Percentiles rank a stretch among this genome's conserved stretches.
These are phyloP conservation scores for Coluber constrictor DNA, from an alignment of 2,797 vertebrate species.

Conservation along the genomic window DNA sequence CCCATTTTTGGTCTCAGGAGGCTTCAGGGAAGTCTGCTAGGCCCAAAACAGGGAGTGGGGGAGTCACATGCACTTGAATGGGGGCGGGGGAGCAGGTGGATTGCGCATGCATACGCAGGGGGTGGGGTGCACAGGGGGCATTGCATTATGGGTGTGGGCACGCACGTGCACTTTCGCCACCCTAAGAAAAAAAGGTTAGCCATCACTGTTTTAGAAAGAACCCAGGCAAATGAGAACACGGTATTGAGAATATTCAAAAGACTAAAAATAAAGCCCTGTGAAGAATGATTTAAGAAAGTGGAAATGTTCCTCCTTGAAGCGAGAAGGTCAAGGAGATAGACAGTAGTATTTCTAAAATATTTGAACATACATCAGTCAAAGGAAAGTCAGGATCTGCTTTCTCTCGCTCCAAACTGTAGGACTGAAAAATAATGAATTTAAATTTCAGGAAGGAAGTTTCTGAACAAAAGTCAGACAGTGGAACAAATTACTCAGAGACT, in stretches of 20 bases:
- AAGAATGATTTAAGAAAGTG: background rate
- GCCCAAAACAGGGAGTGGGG: too few relatives aligned
- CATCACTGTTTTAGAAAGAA: background rate
- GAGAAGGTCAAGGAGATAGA: background rate
- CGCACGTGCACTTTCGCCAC: too few relatives aligned
- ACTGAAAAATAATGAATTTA: background rate
- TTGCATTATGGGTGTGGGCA: too few relatives aligned
- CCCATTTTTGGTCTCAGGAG: too few relatives aligned
- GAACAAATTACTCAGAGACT: background rate
- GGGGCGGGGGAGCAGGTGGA: too few relatives aligned
- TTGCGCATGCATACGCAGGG: too few relatives aligned
- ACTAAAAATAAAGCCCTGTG: background rate
- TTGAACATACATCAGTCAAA: background rate
- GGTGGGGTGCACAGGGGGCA: too few relatives aligned
- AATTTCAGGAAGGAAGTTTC: background rate
- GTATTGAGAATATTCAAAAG: background rate
- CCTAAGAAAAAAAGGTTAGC: too few relatives aligned
- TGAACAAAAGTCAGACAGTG: background rate
- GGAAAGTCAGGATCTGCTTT: background rate
- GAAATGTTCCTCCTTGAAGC: background rate
- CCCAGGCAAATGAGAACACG: background rate
- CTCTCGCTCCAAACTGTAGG: background rate
- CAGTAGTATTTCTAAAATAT: background rate
- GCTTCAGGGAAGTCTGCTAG: too few relatives aligned
- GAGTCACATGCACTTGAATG: too few relatives aligned